Conservation (phyloP, 1,140 invertebrate species). For the Drosophila bipectinata region DNA sequence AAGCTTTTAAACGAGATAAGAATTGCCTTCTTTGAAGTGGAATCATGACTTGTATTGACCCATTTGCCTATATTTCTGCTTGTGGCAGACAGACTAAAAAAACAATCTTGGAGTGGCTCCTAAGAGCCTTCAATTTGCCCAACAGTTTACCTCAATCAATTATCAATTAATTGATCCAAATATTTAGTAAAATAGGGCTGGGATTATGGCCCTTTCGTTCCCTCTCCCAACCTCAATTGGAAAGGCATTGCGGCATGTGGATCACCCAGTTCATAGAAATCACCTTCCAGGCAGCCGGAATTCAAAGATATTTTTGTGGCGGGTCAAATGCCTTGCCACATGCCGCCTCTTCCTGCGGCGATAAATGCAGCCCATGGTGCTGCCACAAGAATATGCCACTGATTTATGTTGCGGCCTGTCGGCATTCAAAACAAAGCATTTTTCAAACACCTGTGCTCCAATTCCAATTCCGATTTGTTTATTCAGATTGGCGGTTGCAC, state of each 20-base stretch:
- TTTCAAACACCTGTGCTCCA: constrained; percentile 71
- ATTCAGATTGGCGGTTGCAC: constrained; percentile 43
- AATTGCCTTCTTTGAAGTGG: background rate
- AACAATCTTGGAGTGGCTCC: background rate
- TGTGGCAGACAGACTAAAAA: background rate
- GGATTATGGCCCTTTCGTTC: constrained; percentile 1
- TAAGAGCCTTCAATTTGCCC: background rate
- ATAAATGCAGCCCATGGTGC: constrained; percentile 20
- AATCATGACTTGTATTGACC: background rate
- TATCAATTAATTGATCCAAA: background rate
- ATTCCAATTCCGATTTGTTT: constrained; percentile 55
- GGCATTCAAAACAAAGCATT: constrained; percentile 45
- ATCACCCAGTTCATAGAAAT: constrained; percentile 14
- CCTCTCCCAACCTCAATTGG: constrained; percentile 38
- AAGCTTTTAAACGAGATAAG: background rate
- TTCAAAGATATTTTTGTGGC: constrained; percentile 7
- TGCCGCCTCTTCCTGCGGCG: constrained; percentile 10
- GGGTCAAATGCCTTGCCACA: constrained; percentile 6
- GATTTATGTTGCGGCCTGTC: constrained; percentile 51
- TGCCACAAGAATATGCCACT: constrained; percentile 21
- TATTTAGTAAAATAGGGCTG: constrained; percentile 8
- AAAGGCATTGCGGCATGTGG: constrained; percentile 13
- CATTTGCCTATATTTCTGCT: background rate
- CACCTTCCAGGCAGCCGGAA: constrained; percentile 37
- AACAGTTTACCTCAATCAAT: background rate